Evolutionary conservation across 2,113 vertebrate species (phyloP).

Genomic region (Lophura nycthemera): DNA sequence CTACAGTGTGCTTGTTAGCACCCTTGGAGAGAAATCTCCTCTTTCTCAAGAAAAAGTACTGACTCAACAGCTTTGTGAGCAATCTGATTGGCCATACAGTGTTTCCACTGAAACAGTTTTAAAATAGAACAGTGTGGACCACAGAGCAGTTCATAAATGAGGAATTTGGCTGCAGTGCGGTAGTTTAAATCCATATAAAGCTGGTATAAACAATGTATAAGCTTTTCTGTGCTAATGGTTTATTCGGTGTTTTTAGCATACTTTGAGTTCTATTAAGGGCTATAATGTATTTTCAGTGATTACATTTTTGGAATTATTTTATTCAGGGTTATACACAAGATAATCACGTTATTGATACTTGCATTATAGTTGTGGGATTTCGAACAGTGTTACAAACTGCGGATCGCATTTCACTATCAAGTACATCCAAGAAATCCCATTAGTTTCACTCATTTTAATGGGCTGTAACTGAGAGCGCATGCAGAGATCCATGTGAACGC

Average conservation of each 20-base stretch:
- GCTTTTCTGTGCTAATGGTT: background rate
- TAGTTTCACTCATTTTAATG: conserved; percentile 21
- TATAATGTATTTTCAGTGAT: background rate
- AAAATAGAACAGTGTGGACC: conserved; percentile 18
- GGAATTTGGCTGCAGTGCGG: background rate
- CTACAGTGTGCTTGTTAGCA: conserved; percentile 39
- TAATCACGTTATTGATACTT: conserved; percentile 5
- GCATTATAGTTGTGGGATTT: background rate
- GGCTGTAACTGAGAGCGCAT: background rate
- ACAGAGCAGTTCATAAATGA: background rate
- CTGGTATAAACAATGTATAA: background rate
- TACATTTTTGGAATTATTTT: background rate
- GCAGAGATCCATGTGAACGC: background rate
- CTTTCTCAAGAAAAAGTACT: conserved; percentile 12
- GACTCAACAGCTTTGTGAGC: conserved; percentile 67
- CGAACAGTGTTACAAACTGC: conserved; percentile 21
- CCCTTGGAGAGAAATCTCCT: conserved; percentile 43
- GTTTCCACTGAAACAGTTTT: conserved; percentile 22
- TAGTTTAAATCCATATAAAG: background rate
- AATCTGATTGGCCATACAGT: conserved; percentile 31
- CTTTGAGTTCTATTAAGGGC: background rate
- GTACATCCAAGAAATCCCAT: conserved; percentile 33
- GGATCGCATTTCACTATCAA: conserved; percentile 8
- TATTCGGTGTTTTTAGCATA: background rate
- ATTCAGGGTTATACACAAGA: background rate